Base-by-base conservation (phyloP, 1,140 invertebrate genomes). In the Berghia stephanieae region DNA sequence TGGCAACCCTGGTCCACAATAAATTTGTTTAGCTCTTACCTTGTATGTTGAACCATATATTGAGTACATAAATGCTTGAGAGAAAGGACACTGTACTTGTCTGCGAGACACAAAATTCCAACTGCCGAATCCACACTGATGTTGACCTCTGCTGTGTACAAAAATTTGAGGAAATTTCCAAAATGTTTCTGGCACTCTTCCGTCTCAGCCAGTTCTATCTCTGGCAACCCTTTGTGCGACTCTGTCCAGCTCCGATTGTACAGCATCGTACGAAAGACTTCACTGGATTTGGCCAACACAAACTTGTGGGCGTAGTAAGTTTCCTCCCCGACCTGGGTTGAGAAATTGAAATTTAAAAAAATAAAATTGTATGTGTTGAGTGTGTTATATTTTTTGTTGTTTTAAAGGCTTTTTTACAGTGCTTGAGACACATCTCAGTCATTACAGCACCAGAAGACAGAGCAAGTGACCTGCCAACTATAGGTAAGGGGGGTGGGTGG, bases 61-160 rank as follows among this genome's bases (percentile, higher is more conserved):
- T 82, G 78, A 13, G 83, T 85, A 79, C 87, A 89, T 31, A 90
- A 77, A 24, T 78, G 60, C 72, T 89, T 88, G 40, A 90, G 79
- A 27, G 89, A 88, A n/a, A 79, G 77, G 3, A 90, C 89, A 77
- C 87, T 85, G 80, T 90, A 90, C 74, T 90, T 90, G 78, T 90
- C 89, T 21, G 89, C 89, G 34, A 90, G 80, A 77, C 88, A 90
- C n/a, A 90, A 79, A 69, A 90, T 86, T 10, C 89, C 89, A 0
- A 89, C 84, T 36, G 86, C 85, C 21, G 83, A 83, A 8, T 86
- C 84, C 36, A 82, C 81, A 36, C 77, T 84, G 43, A 90, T 82
- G n/a, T 78, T 75, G 0, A 90, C 82, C 77, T 88, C 85, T 8
- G 87, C 89, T 27, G 88, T 89, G 81, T 90, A 90, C 38, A 90